Evolutionary conservation across 2,888 invertebrate genomes (phyloP).

Genomic region (Pilophorus perplexus): DNA sequence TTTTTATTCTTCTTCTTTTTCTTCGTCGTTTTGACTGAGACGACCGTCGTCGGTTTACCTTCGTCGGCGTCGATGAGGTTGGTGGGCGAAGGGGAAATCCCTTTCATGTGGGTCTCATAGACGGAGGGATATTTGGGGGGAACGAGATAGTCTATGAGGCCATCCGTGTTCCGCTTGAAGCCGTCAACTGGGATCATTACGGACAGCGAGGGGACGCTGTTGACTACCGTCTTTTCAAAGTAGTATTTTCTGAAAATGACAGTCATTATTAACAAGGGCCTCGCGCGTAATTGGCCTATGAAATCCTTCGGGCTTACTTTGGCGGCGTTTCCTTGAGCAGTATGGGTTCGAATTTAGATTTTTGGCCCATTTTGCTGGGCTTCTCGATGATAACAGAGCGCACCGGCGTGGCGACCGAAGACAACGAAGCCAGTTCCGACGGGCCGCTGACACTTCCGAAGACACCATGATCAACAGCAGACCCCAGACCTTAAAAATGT

Average conservation of each 20-base stretch:
- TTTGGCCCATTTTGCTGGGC: background rate
- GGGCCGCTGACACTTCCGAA: too few species aligned
- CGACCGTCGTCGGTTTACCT: background rate
- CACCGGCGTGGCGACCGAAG: constrained; percentile 10
- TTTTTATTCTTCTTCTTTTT: constrained; percentile 36
- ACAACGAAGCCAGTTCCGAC: background rate
- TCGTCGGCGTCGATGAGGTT: background rate
- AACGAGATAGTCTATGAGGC: constrained; percentile 45
- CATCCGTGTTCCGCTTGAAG: constrained; percentile 23
- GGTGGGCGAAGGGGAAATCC: background rate
- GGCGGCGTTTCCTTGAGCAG: background rate
- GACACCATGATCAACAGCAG: too few species aligned
- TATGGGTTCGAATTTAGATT: constrained; percentile 1
- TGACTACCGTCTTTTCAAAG: constrained; percentile 38
- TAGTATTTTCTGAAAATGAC: constrained; percentile 3
- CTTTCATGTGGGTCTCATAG: constrained; percentile 35
- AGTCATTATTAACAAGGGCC: too few species aligned
- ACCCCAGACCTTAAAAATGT: too few species aligned
- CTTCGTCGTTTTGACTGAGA: constrained; percentile 28
- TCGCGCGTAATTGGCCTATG: too few species aligned
- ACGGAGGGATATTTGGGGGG: constrained; percentile 46
- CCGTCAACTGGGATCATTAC: constrained; percentile 40
- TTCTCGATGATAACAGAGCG: constrained; percentile 23
- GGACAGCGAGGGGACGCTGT: constrained; percentile 46
- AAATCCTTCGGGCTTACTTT: too few species aligned